Evolutionary conservation across 1,140 invertebrate species (phyloP).

Genomic region (Plutomurus gul): DNA sequence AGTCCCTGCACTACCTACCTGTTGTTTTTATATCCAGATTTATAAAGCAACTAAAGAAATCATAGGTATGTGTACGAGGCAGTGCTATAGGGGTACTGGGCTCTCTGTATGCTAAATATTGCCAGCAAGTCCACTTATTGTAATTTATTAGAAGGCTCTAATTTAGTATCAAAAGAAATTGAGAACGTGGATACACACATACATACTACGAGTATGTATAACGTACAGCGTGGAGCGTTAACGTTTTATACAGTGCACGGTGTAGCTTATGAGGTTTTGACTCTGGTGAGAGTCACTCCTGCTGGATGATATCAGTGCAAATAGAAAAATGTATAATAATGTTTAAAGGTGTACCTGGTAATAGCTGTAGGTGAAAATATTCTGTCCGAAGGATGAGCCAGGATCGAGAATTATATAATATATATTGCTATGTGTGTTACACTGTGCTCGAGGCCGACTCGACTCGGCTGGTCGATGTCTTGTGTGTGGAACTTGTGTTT

Average conservation of each 20-base stretch:
- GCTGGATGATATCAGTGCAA: background rate
- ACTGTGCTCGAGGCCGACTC: background rate
- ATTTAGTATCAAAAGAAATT: constrained; percentile 7
- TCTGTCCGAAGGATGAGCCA: background rate
- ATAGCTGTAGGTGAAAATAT: constrained; percentile 27
- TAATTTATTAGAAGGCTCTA: constrained; percentile 1
- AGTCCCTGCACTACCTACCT: too few species aligned
- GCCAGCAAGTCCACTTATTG: constrained; percentile 14
- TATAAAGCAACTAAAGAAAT: constrained; percentile 13
- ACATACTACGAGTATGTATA: background rate
- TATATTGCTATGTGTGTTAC: background rate
- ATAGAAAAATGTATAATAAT: constrained; percentile 10
- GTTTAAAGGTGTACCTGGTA: constrained; percentile 1
- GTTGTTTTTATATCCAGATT: background rate
- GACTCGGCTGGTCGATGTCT: background rate
- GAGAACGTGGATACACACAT: background rate
- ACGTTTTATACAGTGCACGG: too few species aligned
- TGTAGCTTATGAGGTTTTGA: constrained; percentile 22
- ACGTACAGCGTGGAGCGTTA: too few species aligned
- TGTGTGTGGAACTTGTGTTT: background rate
- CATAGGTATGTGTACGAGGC: too few species aligned
- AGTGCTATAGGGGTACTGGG: too few species aligned
- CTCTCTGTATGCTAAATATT: background rate
- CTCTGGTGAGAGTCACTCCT: background rate
- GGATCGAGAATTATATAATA: background rate